A percentile compares a stretch with the other conserved stretches of the same genome.
Evolutionary conservation across 2,113 vertebrate genomes (phyloP).

Genomic region (Cheirogaleus medius): DNA sequence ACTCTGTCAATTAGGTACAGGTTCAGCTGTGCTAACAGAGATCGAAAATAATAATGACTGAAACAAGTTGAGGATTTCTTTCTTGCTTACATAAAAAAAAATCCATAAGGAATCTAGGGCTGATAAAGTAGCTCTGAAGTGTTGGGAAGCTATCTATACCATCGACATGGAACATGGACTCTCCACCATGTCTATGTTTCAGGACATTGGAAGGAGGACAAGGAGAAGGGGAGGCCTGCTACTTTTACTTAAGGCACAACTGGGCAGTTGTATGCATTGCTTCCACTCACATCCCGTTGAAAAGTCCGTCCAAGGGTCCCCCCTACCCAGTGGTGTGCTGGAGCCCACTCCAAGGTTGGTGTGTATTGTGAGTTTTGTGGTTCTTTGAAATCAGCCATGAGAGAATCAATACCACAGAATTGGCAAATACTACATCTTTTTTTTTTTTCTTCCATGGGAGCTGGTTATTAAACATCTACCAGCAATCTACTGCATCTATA

Average conservation of each 20-base stretch:
- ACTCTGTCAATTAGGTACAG: not conserved
- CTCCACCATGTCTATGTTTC: not conserved
- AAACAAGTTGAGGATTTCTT: constrained; percentile 4
- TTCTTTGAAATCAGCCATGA: not conserved
- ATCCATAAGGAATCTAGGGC: not conserved
- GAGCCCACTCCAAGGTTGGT: not conserved
- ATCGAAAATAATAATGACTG: not conserved
- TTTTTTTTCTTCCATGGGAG: not conserved
- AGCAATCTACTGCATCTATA: not conserved
- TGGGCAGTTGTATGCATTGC: not conserved
- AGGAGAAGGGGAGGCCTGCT: no score
- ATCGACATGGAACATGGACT: not conserved
- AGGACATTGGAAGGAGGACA: not conserved
- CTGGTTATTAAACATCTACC: not conserved
- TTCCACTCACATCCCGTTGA: not conserved
- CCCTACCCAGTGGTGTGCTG: not conserved
- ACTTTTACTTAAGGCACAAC: not conserved
- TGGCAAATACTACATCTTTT: not conserved
- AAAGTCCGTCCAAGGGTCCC: not conserved
- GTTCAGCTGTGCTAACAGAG: not conserved
- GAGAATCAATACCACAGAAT: not conserved
- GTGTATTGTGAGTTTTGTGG: not conserved
- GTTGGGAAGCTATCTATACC: not conserved
- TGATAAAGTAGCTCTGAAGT: not conserved
- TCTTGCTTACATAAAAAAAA: not conserved